Conservation (phyloP, 2,888 invertebrate genomes). For the Chymomyza procnemis region DNA sequence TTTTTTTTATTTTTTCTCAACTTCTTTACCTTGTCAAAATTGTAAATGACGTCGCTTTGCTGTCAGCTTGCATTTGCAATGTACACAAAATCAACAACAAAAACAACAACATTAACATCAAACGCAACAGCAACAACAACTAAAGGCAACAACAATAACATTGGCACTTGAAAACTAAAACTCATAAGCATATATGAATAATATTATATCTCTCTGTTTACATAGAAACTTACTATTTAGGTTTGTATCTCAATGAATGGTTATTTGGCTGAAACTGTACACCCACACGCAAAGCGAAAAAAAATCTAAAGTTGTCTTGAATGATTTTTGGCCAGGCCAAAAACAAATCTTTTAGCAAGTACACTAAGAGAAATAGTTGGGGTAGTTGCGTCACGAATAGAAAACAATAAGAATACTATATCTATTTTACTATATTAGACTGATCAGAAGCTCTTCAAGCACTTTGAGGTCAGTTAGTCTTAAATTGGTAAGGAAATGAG, state of each 20-base stretch:
- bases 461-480: too few species aligned
- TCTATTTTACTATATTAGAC: too few species aligned
- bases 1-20: neutral
- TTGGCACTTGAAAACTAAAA: constrained; percentile 57
- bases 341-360: constrained; percentile 43
- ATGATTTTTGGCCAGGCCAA: neutral
- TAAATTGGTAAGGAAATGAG: too few species aligned
- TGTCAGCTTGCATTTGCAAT: constrained; percentile 70
- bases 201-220: neutral
- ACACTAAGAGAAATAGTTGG: constrained; percentile 26
- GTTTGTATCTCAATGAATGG: constrained; percentile 46
- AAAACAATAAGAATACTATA: too few species aligned
- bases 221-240: neutral
- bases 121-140: constrained; percentile 21
- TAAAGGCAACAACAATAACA: constrained; percentile 25
- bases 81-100: neutral
- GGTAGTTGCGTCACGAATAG: too few species aligned
- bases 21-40: constrained; percentile 63
- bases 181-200: neutral
- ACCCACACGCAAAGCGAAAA: constrained; percentile 47
- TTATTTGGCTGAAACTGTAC: constrained; percentile 47
- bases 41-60: constrained; percentile 71
- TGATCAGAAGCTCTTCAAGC: too few species aligned
- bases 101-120: neutral
- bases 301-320: neutral